Evolutionary conservation across 2,113 vertebrate species (phyloP), one percentile per base, ranked within the genome.

Genomic region (Lasiurus borealis): DNA sequence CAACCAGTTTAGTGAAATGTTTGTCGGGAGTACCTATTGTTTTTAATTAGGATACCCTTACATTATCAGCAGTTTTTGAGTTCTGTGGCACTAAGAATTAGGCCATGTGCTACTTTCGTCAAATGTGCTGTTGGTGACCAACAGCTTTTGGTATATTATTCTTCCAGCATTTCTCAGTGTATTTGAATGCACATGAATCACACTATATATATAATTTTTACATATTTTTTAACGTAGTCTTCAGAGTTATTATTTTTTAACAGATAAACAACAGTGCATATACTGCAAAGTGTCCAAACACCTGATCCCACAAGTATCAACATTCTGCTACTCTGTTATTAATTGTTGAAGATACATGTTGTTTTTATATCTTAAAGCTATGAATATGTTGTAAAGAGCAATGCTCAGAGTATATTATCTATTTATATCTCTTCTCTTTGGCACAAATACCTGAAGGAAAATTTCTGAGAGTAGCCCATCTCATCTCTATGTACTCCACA

Each of bases 161-260:
- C 3, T 29, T 64, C 5, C 50, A 8, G 48, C 14, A 27, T 52
- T 90, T 77, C 46, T 40, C 52, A 68, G 88, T 91, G 18, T 48
- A 89, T 93, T 82, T 68, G 68, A 57, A 64, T 54, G 3, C 5
- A 82, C 27, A 34, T 1, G 59, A 78, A 27, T 77, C 18, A 19
- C 19, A 82, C 14, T 4, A 15, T 66, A 71, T 23, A 18, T 80
- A 2, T 34, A 40, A 85, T 71, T 57, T 84, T 87, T 54, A 40
- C 12, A 73, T 59, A 64, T 62, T 77, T 68, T 21, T 73, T 93
- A 85, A 69, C 21, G 13, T 12, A 23, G 14, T 69, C 44, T 91
- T 88, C 52, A 52, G 62, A 72, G 72, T 8, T 86, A 80, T 66
- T n/a, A 66, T 40, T 91, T 91, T 75, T 34, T 82, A 64, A 69